phyloP scores from a whole-genome alignment of 2,888 invertebrate genomes.

The Acanthosepion esculentum region DNA sequence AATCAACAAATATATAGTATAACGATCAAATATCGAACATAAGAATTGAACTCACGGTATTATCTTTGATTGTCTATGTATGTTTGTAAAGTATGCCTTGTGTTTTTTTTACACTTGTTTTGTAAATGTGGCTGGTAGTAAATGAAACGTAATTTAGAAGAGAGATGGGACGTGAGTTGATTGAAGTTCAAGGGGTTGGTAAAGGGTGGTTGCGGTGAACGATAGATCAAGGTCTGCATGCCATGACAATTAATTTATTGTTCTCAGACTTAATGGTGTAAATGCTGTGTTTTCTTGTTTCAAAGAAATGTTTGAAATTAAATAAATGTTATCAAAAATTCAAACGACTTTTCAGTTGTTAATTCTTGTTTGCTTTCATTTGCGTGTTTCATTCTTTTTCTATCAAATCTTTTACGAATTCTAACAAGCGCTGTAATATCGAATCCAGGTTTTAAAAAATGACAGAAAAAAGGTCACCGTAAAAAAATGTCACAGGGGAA shows the following conservation, averaged over 20 bases:
- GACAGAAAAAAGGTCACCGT: no score
- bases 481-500: no score
- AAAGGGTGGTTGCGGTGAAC: not conserved
- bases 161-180: not conserved
- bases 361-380: not conserved
- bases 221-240: not conserved
- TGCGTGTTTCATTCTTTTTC: not conserved
- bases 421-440: no score
- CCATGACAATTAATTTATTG: constrained; percentile 8
- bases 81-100: not conserved
- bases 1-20: not conserved
- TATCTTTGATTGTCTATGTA: not conserved
- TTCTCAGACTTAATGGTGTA: not conserved
- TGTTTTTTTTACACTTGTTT: not conserved
- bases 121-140: not conserved
- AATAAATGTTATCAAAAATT: constrained; percentile 33
- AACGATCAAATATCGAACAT: not conserved
- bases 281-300: not conserved
- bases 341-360: not conserved
- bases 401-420: not conserved
- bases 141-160: not conserved
- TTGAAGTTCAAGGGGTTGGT: not conserved
- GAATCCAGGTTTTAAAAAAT: no score
- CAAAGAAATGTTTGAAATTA: not conserved
- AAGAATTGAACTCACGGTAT: not conserved